phyloP scores from a whole-genome alignment of 2,888 invertebrate species.

The Tenthredo scrophulariae region DNA sequence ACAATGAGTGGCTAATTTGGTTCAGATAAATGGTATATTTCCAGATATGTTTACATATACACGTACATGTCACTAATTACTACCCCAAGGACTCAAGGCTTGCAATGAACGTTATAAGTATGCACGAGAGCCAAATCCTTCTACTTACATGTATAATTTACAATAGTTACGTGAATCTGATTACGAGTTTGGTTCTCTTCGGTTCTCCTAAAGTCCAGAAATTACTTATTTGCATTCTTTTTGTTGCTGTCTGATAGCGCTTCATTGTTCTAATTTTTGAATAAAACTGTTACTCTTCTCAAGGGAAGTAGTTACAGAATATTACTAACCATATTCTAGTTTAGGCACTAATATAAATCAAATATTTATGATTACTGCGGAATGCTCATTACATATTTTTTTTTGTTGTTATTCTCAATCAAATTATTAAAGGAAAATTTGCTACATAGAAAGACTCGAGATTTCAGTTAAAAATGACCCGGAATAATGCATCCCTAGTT shows the following conservation, averaged over 20 bases:
- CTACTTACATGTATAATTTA: background rate
- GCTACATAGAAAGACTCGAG: background rate
- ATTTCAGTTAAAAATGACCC: background rate
- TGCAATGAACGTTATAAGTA: background rate
- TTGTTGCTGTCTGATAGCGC: background rate
- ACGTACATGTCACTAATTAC: background rate
- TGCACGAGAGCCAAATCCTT: background rate
- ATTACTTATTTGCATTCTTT: background rate
- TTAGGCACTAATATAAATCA: background rate
- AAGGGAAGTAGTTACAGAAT: background rate
- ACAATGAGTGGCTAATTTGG: conserved; percentile 1
- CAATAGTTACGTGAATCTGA: background rate
- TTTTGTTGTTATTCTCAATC: background rate
- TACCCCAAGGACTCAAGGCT: background rate
- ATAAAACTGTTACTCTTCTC: background rate
- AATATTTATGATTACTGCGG: background rate
- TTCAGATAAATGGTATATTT: background rate
- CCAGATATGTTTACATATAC: background rate
- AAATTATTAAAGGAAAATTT: background rate
- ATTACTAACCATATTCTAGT: background rate
- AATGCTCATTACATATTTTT: background rate
- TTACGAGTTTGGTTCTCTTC: background rate
- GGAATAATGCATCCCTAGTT: background rate
- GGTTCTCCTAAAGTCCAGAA: background rate
- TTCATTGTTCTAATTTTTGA: background rate